Evolutionary conservation across 2,113 vertebrate genomes (phyloP).

Genomic region (Alligator sinensis): DNA sequence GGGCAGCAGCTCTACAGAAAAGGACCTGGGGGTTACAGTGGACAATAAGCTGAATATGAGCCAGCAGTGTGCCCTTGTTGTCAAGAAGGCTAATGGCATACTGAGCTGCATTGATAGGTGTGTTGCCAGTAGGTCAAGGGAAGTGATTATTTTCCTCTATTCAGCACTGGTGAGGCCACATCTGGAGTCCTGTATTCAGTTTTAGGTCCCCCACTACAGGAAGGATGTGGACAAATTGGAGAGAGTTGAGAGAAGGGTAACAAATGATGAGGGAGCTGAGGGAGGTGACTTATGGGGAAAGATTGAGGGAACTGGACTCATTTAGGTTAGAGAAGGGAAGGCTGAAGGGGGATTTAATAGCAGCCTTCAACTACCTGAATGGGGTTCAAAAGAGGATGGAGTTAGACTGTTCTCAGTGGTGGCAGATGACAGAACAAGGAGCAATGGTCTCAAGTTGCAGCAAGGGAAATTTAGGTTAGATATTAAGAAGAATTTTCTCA

Average conservation of each 20-base stretch:
- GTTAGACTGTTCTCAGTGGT: not conserved
- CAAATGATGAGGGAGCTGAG: slow-evolving; percentile 1
- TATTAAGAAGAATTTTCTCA: not conserved
- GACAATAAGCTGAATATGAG: too few species aligned
- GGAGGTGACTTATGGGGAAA: slow-evolving; percentile 1
- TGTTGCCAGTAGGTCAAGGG: too few species aligned
- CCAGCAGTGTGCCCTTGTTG: too few species aligned
- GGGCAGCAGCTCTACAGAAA: too few species aligned
- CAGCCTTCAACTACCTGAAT: slow-evolving; percentile 30
- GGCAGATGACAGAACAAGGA: slow-evolving; percentile 23
- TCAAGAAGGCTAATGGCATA: too few species aligned
- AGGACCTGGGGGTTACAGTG: too few species aligned
- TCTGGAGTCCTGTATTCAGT: not conserved
- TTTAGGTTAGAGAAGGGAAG: slow-evolving; percentile 26
- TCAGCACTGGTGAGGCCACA: too few species aligned
- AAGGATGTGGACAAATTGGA: not conserved
- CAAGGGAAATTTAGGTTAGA: not conserved
- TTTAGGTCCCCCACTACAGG: not conserved
- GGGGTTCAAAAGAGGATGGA: slow-evolving; percentile 4
- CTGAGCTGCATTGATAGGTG: too few species aligned
- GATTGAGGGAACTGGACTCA: not conserved
- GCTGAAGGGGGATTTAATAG: not conserved
- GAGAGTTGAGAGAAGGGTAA: not conserved
- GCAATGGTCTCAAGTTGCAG: not conserved
- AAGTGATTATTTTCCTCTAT: too few species aligned